A percentile compares a stretch with the other conserved stretches of the same genome.
These are phyloP conservation scores for Alosa alosa DNA, from an alignment of 2,113 vertebrate species.

Conservation along the genomic window DNA sequence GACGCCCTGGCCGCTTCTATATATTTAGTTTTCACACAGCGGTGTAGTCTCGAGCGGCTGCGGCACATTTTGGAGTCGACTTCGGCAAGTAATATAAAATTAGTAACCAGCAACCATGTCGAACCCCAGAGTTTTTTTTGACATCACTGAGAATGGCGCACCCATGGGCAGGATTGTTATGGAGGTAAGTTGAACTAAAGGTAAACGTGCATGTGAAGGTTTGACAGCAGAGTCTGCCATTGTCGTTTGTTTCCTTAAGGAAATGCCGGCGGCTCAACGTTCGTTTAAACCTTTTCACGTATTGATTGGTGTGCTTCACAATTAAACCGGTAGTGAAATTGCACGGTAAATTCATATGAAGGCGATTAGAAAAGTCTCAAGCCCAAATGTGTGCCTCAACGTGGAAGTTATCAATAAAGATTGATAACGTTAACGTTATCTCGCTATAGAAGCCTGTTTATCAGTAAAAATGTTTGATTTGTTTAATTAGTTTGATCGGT, in stretches of 20 bases:
- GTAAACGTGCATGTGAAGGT: neutral
- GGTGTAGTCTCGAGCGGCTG: slow-evolving; percentile 42
- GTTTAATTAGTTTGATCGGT: neutral
- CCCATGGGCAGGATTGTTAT: slow-evolving; percentile 70
- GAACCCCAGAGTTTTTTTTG: slow-evolving; percentile 74
- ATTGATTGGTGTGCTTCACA: neutral
- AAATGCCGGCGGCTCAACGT: neutral
- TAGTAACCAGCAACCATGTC: slow-evolving; percentile 56
- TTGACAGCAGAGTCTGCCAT: neutral
- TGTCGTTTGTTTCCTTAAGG: neutral
- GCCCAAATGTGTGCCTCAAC: neutral
- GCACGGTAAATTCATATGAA: neutral
- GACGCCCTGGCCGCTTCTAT: slow-evolving; percentile 29
- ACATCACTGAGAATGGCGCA: slow-evolving; percentile 58
- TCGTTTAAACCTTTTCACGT: neutral
- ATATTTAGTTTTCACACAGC: slow-evolving; percentile 45
- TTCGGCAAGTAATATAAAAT: neutral
- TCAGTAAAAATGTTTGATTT: neutral
- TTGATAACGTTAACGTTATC: neutral
- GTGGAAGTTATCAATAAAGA: neutral
- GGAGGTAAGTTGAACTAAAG: slow-evolving; percentile 65
- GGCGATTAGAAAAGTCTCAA: neutral
- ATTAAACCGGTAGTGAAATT: neutral
- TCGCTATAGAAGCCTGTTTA: neutral
- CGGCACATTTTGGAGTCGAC: slow-evolving; percentile 20